phyloP scores from a whole-genome alignment of 2,113 vertebrate genomes.

The Maccullochella peelii region DNA sequence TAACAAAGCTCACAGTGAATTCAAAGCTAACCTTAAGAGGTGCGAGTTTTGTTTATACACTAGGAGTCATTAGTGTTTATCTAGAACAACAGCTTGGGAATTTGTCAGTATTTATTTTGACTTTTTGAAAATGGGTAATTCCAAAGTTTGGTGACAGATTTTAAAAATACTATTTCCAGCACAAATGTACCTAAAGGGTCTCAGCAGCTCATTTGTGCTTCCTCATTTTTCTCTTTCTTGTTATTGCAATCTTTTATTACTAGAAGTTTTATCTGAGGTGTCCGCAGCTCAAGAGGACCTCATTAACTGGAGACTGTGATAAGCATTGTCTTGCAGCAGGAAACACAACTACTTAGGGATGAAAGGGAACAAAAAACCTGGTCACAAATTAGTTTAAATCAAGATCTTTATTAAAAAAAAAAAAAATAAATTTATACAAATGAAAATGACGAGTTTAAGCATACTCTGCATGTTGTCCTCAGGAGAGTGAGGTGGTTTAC shows the following conservation, averaged over 20 bases:
- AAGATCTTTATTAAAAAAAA: neutral
- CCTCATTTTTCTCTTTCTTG: neutral
- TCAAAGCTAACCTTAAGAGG: neutral
- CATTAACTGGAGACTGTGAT: neutral
- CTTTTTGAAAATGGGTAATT: neutral
- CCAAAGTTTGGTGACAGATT: neutral
- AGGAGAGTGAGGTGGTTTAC: slow-evolving; percentile 94
- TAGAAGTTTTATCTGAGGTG: neutral
- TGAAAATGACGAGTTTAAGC: neutral
- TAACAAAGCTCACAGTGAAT: neutral
- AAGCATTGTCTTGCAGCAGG: neutral
- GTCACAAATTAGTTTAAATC: neutral
- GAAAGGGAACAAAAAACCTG: neutral
- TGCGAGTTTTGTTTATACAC: neutral
- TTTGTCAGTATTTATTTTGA: neutral
- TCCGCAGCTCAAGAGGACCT: neutral
- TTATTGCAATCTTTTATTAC: neutral
- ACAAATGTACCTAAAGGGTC: neutral
- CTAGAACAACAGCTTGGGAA: too few species aligned
- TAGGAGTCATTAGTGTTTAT: neutral
- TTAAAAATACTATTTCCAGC: neutral
- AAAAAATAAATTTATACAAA: neutral
- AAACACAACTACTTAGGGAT: neutral
- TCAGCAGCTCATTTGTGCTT: neutral
- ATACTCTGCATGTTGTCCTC: slow-evolving; percentile 23